Conservation (phyloP, 2,888 invertebrate genomes). For the Cephus spinipes region DNA sequence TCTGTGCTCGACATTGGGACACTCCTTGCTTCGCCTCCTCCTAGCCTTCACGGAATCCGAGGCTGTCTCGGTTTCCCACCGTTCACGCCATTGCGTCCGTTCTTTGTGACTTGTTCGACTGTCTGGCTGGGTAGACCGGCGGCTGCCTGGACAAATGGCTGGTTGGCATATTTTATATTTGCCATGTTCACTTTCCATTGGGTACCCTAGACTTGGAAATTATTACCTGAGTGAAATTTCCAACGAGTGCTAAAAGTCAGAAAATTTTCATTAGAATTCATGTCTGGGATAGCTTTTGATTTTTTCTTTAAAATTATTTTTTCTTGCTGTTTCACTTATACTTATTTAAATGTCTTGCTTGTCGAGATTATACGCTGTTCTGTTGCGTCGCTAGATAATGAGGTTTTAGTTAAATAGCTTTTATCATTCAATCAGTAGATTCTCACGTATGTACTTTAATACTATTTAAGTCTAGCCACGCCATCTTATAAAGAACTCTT, state of each 20-base stretch:
- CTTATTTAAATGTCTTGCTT: neutral
- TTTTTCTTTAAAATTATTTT: no score
- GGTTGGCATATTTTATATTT: neutral
- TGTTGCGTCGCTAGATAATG: neutral
- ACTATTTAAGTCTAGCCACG: neutral
- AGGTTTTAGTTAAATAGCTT: neutral
- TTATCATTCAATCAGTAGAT: neutral
- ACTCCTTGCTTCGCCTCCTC: constrained; percentile 19
- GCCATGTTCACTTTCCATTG: neutral
- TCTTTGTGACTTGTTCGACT: neutral
- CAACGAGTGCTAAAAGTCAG: no score
- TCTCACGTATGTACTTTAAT: neutral
- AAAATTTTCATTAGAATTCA: neutral
- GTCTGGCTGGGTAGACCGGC: neutral
- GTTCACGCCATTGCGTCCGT: neutral
- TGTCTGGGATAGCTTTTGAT: no score
- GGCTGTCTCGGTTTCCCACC: neutral
- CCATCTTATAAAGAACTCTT: neutral
- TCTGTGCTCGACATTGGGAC: neutral
- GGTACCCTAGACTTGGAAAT: neutral
- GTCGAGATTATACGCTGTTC: neutral
- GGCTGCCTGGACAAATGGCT: neutral
- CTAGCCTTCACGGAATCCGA: constrained; percentile 13
- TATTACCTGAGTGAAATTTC: no score
- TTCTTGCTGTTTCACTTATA: no score